Evolutionary conservation across 2,797 vertebrate genomes (phyloP).

Genomic region (Tragopan temminckii): DNA sequence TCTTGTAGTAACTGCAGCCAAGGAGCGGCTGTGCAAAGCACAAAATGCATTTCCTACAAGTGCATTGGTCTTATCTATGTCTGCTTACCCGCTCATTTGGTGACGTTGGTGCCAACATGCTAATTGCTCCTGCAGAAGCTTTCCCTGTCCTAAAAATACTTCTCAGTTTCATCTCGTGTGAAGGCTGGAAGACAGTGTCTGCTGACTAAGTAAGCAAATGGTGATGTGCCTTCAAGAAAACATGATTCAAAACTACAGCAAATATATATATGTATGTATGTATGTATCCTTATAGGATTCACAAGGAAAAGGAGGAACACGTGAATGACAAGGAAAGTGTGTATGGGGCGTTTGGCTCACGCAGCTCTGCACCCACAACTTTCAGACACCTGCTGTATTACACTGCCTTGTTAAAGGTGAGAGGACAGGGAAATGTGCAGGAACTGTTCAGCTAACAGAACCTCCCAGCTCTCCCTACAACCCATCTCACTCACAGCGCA

Average conservation of each 20-base stretch:
- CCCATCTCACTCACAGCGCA: no score
- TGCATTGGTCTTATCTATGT: background rate
- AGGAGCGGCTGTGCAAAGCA: background rate
- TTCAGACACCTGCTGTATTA: background rate
- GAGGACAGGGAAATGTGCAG: background rate
- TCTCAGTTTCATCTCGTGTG: background rate
- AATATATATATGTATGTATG: background rate
- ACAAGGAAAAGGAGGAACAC: background rate
- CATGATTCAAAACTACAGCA: background rate
- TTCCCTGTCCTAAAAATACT: background rate
- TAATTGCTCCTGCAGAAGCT: background rate
- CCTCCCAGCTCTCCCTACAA: rapidly evolving
- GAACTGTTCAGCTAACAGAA: background rate
- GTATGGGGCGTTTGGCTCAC: background rate
- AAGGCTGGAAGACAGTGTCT: background rate
- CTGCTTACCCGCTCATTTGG: background rate
- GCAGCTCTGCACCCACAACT: background rate
- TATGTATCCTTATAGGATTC: background rate
- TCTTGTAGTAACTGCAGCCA: background rate
- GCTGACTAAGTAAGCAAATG: background rate
- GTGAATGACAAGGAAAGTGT: background rate
- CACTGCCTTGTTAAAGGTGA: background rate
- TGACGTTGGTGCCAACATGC: background rate
- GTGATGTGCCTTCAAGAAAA: background rate
- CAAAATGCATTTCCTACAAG: background rate